phyloP scores from a whole-genome alignment of 2,797 vertebrate species.

The Melanogrammus aeglefinus region DNA sequence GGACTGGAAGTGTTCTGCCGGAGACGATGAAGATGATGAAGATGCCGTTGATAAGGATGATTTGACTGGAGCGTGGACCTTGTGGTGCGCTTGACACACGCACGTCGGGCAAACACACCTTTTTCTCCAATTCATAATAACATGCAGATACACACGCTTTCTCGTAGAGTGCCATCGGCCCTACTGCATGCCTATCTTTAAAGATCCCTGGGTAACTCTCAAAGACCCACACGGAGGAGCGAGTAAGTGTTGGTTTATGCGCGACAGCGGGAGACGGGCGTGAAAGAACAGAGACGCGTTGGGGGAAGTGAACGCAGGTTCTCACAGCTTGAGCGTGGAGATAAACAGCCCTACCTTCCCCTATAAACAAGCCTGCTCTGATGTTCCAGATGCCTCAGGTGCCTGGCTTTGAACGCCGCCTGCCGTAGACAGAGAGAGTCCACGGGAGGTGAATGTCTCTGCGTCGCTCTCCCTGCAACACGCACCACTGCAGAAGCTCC shows the following conservation, averaged over 20 bases:
- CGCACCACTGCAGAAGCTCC: too few species aligned
- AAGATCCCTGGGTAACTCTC: too few species aligned
- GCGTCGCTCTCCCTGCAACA: too few species aligned
- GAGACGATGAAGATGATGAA: conserved; percentile 14
- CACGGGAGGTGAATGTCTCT: background rate
- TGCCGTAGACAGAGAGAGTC: conserved; percentile 42
- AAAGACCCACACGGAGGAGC: conserved; percentile 1
- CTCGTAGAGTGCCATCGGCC: too few species aligned
- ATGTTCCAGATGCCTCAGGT: conserved; percentile 44
- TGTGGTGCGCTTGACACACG: background rate
- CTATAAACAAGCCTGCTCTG: conserved; percentile 42
- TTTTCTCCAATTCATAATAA: conserved; percentile 6
- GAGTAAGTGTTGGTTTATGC: background rate
- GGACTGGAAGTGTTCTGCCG: conserved; percentile 25
- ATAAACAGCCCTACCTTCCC: conserved; percentile 52
- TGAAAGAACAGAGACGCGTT: background rate
- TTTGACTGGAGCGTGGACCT: background rate
- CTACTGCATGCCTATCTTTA: too few species aligned
- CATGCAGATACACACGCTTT: background rate
- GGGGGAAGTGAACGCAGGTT: conserved; percentile 4
- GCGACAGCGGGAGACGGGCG: background rate
- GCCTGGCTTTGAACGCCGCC: conserved; percentile 37
- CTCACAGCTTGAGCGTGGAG: conserved; percentile 20
- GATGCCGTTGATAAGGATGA: background rate
- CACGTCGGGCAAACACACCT: background rate